phyloP scores from a whole-genome alignment of 2,113 vertebrate genomes.

The Callopanchax toddi region DNA sequence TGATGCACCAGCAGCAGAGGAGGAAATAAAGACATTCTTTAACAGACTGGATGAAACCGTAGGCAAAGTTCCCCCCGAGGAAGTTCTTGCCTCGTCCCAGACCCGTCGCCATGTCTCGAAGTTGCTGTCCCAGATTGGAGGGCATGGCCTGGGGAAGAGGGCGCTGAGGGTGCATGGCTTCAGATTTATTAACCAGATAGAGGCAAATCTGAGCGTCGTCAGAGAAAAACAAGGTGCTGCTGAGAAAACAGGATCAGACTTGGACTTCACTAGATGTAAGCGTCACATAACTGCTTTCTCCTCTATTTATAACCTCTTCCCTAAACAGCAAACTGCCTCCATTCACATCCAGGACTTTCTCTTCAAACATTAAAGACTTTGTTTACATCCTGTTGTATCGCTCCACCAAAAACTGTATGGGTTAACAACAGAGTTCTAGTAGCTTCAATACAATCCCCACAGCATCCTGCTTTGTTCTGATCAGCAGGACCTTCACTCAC shows the following conservation, averaged over 20 bases:
- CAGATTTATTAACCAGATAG: background rate
- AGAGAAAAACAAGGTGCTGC: too few relatives aligned
- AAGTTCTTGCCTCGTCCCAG: conserved; percentile 64
- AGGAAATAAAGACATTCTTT: conserved; percentile 85
- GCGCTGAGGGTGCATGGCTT: conserved; percentile 75
- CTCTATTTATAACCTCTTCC: conserved; percentile 61
- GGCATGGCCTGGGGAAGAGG: conserved; percentile 68
- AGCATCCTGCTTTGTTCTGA: conserved; percentile 43
- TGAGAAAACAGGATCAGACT: background rate
- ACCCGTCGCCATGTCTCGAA: conserved; percentile 64
- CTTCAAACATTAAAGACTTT: background rate
- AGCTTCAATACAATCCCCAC: conserved; percentile 9
- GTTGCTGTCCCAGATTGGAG: conserved; percentile 60
- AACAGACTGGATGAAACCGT: conserved; percentile 77
- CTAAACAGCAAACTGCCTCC: conserved; percentile 4
- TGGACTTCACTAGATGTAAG: background rate
- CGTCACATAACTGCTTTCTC: background rate
- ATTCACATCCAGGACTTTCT: conserved; percentile 49
- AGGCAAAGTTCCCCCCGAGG: conserved; percentile 74
- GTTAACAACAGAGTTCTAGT: conserved; percentile 63
- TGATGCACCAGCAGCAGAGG: conserved; percentile 94
- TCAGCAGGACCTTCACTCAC: conserved; percentile 9
- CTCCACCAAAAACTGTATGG: too few relatives aligned
- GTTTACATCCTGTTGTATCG: conserved; percentile 49
- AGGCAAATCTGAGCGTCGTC: too few relatives aligned